Evolutionary conservation across 2,888 invertebrate species (phyloP), one percentile per base, ranked within the genome.

Genomic region (Acrocera orbiculus): DNA sequence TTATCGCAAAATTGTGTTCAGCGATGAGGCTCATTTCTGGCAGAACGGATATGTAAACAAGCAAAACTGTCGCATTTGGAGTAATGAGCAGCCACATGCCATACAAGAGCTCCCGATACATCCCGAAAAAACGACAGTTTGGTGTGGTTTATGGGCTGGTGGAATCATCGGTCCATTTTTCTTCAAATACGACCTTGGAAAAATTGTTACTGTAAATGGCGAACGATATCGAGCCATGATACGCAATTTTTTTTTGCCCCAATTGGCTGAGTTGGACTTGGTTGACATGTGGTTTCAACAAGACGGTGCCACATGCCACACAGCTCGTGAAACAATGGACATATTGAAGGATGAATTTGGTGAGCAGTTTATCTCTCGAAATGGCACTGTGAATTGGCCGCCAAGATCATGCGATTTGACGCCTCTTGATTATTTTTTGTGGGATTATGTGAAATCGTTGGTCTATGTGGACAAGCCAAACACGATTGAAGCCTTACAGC

Each of bases 141-240:
- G 33, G 20, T 33, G 33, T 19, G 27, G 27, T 27, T 13, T 33
- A 10, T 33, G 27, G 20, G 19, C 33, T 10, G 33, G 26, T 16
- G 26, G 33, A 16, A 19, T 33, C 33, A 33, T 33, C 20, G 33
- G 27, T 14, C 27, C 33, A 15, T 33, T 26, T 26, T 33, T 33
- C 17, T 27, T 33, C 17, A 19, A 27, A 27, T 27, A 33, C 27
- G 19, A 26, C 8, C 14, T 9, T 16, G 33, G 27, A 24, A 16
- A 15, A n/a, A 25, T 13, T 7, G 26, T 35, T 17, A 35, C 35
- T 17, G 31, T 35, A 22, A 31, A 31, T 31, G 31, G 30, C 3
- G 3, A 4, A 10, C 34, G 34, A 10, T 29, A 23, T 16, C 27
- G 34, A 10, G 22, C 22, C n/a, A 22, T 27, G 28, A 19, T 34